Conservation (phyloP, 2,797 vertebrate genomes). For the Leptatherina wallacei region DNA sequence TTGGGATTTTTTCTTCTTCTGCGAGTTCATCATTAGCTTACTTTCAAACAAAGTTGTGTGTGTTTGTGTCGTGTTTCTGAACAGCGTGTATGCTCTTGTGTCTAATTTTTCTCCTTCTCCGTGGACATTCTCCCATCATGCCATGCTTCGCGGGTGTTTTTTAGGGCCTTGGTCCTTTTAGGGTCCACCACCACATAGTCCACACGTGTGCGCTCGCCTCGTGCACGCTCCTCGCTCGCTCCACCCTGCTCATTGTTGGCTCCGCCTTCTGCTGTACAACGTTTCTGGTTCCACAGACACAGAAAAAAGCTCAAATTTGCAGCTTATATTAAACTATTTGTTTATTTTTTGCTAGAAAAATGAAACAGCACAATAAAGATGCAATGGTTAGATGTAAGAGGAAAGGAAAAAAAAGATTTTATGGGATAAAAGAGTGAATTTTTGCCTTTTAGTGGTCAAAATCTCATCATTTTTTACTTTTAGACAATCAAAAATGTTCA, state of each 20-base stretch:
- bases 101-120: slow-evolving; percentile 80
- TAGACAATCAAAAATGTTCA: neutral
- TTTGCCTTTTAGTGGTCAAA: slow-evolving; percentile 21
- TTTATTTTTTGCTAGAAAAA: neutral
- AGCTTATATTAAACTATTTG: fast-evolving
- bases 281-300: slow-evolving; percentile 44
- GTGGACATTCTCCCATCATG: slow-evolving; percentile 91
- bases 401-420: neutral
- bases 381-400: neutral
- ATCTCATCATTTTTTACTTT: fast-evolving
- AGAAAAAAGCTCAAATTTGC: neutral
- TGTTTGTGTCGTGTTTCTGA: neutral
- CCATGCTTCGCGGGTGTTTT: slow-evolving; percentile 93
- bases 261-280: slow-evolving; percentile 38
- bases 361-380: too few relatives aligned
- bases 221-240: slow-evolving; percentile 53
- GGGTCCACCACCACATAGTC: slow-evolving; percentile 94
- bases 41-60: too few relatives aligned
- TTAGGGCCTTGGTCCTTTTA: slow-evolving; percentile 89
- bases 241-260: neutral
- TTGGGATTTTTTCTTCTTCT: too few relatives aligned
- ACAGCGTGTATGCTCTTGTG: neutral
- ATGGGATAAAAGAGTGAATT: neutral
- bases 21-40: too few relatives aligned
- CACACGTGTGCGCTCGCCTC: slow-evolving; percentile 79